Base-by-base conservation (phyloP, 2,888 invertebrate genomes). In the Bugulina stolonifera region DNA sequence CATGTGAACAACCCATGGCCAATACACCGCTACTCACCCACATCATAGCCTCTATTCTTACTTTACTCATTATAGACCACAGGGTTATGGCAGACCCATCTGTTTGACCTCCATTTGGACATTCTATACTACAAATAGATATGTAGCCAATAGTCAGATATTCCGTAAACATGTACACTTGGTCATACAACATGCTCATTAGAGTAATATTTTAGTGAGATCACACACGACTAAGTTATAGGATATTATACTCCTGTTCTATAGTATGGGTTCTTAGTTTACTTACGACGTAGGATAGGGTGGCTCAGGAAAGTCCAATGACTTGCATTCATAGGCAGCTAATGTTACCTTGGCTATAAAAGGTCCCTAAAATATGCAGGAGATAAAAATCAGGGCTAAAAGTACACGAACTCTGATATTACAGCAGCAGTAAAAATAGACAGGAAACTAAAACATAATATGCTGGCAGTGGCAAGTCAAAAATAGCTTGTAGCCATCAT, bases 331-430 rank as follows among this genome's bases (percentile, higher is more conserved):
- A 84, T 96, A 97, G 0, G 96, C 99, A 23, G 99, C 99, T 81
- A 99, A 87, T 1, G 99, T 99, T 58, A 99, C 99, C 73, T 93
- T 89, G 73, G 98, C 98, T 86, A 99, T 99, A 83, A 98, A 97
- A 35, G 99, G 99, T n/a, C 99, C 99, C 87, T 87, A 77, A 25
- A 76, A 75, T 29, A 72, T 52, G 22, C 23, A 69, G 2, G 27
- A 29, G 23, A 18, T 25, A 69, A 69, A 27, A 32, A 10, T 27
- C 14, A 10, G 14, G 52, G 22, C 14, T 10, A 14, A 52, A 52
- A 10, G 52, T 52, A 52, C 52, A 52, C 22, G 22, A 52, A 52
- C 10, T 52, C 52, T 14, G n/a, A n/a, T n/a, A n/a, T n/a, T n/a
- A n/a, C n/a, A n/a, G n/a, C n/a, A n/a, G n/a, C n/a, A n/a, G n/a